These are phyloP conservation scores for Lycocorax pyrrhopterus DNA, from an alignment of 2,113 vertebrate genomes.

Conservation along the genomic window DNA sequence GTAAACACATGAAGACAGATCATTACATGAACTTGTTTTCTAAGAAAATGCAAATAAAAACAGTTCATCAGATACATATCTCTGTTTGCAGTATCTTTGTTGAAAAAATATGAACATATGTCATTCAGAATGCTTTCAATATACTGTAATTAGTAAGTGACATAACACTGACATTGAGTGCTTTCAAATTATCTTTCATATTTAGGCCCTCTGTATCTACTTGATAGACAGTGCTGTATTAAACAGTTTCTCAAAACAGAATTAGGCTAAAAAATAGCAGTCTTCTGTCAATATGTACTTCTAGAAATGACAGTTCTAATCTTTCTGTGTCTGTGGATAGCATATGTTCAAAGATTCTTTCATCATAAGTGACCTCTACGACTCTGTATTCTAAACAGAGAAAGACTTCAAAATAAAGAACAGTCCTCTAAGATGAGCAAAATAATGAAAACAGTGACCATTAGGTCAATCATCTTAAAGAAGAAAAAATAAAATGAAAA, in stretches of 20 bases:
- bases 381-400: neutral
- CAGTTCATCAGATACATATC: neutral
- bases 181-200: slow-evolving; percentile 57
- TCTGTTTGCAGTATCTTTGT: neutral
- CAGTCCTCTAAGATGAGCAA: neutral
- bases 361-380: slow-evolving; percentile 38
- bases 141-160: slow-evolving; percentile 41
- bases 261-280: slow-evolving; percentile 40
- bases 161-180: slow-evolving; percentile 37
- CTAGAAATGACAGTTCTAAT: slow-evolving; percentile 61
- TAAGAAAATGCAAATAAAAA: neutral
- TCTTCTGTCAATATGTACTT: slow-evolving; percentile 50
- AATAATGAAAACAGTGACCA: neutral
- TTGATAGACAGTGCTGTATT: slow-evolving; percentile 55
- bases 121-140: slow-evolving; percentile 46
- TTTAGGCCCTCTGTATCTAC: slow-evolving; percentile 22
- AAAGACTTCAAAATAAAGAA: slow-evolving; percentile 3
- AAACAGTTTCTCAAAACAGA: slow-evolving; percentile 64
- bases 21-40: neutral
- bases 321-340: slow-evolving; percentile 35
- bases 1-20: neutral
- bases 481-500: neutral
- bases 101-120: neutral
- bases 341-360: slow-evolving; percentile 44
- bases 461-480: neutral